phyloP scores from a whole-genome alignment of 2,113 vertebrate species.

The Nycticebus coucang region DNA sequence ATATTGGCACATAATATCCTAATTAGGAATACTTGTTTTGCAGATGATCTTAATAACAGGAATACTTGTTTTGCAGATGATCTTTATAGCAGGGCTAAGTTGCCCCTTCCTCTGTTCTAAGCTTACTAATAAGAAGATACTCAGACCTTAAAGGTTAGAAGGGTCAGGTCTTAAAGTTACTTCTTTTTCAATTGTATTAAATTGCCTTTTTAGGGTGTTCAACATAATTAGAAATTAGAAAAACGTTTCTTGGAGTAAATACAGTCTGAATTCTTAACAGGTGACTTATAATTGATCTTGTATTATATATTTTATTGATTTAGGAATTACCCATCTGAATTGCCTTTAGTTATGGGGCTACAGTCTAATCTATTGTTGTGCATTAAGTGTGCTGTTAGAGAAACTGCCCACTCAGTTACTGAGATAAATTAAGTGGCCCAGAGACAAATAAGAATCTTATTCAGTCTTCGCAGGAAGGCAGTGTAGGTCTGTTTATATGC shows the following conservation, averaged over 20 bases:
- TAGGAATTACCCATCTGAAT: conserved; percentile 12
- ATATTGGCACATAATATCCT: neutral
- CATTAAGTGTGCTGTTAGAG: neutral
- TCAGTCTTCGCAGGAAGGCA: neutral
- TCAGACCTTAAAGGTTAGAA: neutral
- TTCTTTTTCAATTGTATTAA: neutral
- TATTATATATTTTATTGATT: conserved; percentile 20
- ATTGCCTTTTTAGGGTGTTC: neutral
- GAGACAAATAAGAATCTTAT: neutral
- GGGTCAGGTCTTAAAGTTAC: neutral
- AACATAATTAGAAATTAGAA: neutral
- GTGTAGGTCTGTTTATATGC: neutral
- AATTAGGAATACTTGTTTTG: conserved; percentile 26
- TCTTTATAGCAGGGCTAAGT: neutral
- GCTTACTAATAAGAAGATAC: neutral
- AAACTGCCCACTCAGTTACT: neutral
- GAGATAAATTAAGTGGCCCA: neutral
- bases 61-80: neutral
- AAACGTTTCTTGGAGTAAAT: neutral
- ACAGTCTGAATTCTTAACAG: conserved; percentile 4
- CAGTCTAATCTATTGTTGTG: neutral
- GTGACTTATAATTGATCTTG: neutral
- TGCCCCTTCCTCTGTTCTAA: neutral
- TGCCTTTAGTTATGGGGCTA: neutral
- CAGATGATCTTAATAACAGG: neutral